Evolutionary conservation across 2,888 invertebrate genomes (phyloP), one percentile per base, ranked within the genome.

Genomic region (Caenorhabditis sp.): DNA sequence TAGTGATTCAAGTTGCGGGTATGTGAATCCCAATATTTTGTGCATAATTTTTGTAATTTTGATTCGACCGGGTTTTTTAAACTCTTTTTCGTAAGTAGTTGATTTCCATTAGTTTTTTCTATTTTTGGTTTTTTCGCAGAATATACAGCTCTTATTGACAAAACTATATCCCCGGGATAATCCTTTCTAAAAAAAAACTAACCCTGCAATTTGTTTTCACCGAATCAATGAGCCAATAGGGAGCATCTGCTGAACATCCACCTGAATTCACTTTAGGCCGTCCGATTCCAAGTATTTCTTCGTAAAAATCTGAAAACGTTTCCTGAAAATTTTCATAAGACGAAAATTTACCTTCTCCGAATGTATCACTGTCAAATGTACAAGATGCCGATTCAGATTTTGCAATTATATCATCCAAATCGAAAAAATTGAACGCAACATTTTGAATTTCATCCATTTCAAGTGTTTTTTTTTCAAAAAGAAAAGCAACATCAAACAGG

Each of bases 341-440:
- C 56, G 38, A 43, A 36, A 7, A n/a, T 5, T 49, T 23, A 59
- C 59, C 59, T 49, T 59, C 72, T 27, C 23, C 49, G 21, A 58
- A 43, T 26, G 43, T 23, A 25, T 67, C 56, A 49, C 67, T 25
- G 54, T 61, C 50, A 43, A 75, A 67, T n/a, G 60, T 67, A 52
- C 70, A 70, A 5, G 62, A 53, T 17, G 64, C 64, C n/a, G 53
- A n/a, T 10, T 70, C 60, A 26, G 60, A 57, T 43, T 25, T 57
- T 12, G 75, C 70, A 8, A 75, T 53, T 20, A 75, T 75, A 21
- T 70, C 75, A 50, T 75, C 70, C n/a, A 75, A 52, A 58, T 70
- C 75, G 27, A 57, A 67, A 52, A 63, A 75, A 4, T 56, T 58
- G 8, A 62, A 31, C 0, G 17, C 52, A 4, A 70, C 75, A 17